Base-by-base conservation (phyloP, 2,113 vertebrate species). In the Mystacornis crossleyi region DNA sequence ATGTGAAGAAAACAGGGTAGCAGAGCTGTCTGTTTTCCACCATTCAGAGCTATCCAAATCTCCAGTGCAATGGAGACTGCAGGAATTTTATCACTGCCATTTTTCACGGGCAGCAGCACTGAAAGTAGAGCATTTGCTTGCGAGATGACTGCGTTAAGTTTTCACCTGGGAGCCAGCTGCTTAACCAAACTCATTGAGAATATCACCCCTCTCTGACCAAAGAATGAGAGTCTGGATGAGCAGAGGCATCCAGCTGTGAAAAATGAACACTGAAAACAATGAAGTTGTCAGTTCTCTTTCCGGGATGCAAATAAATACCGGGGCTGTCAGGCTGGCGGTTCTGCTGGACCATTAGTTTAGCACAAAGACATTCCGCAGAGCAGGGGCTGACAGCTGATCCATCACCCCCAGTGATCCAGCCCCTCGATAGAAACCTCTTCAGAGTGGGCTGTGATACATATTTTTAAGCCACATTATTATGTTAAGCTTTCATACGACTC, bases 201-300 rank as follows among this genome's bases (percentile, higher is more conserved):
- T 67, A 96, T 81, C 92, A 92, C 60, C 96, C 85, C 93, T 97
- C 89, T 97, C 94, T 94, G 95, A 97, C 95, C 61, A 80, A 95
- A 88, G 92, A 96, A 97, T 77, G 94, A 97, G 96, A 80, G 91
- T 96, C 93, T 12, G 48, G 58, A 96, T 95, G 97, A 98, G 97
- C 61, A 45, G 92, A 97, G 93, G 95, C 95, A 97, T 97, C 96
- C 96, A 90, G 81, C 90, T 93, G 97, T 98, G 97, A 98, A 97
- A 98, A 98, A 98, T 98, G 97, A 98, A 97, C 95, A 79, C 93
- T 97, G 97, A 93, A 97, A 98, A 98, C 98, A 98, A 98, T 97
- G 98, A 97, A 98, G 96, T 98, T 98, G 97, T 98, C 98, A 97
- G 95, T 96, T 98, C 97, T 97, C 90, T 96, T 97, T 97, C 93